phyloP scores from a whole-genome alignment of 2,113 vertebrate genomes.

The Solea senegalensis region DNA sequence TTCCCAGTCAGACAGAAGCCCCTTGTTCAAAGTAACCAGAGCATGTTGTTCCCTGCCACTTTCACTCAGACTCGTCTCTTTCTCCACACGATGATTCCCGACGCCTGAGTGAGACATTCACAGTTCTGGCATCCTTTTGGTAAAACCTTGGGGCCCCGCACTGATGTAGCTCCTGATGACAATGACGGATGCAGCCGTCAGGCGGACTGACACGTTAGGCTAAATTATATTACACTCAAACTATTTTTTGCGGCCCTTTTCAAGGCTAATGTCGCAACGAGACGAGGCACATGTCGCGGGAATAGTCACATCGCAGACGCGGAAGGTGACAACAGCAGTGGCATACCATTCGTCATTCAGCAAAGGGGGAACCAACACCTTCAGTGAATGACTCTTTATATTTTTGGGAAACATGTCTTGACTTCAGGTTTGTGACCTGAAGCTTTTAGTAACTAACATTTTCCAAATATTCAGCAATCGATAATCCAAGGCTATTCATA shows the following conservation, averaged over 20 bases:
- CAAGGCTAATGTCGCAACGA: constrained; percentile 75
- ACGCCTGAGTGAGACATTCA: constrained; percentile 74
- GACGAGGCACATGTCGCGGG: constrained; percentile 61
- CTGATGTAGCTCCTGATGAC: constrained; percentile 77
- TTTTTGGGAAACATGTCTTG: background rate
- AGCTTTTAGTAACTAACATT: constrained; percentile 2
- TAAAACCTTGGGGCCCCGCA: constrained; percentile 72
- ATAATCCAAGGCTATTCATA: background rate
- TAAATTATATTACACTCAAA: constrained; percentile 81
- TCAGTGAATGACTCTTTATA: constrained; percentile 14
- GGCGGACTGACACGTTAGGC: constrained; percentile 66
- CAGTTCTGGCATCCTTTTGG: constrained; percentile 66
- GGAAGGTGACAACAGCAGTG: constrained; percentile 24
- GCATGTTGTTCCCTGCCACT: constrained; percentile 69
- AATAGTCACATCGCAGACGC: constrained; percentile 34
- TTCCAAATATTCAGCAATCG: background rate
- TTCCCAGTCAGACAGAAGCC: constrained; percentile 28
- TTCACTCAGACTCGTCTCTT: constrained; percentile 56
- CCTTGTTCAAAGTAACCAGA: constrained; percentile 46
- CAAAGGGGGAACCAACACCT: constrained; percentile 6
- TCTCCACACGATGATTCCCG: constrained; percentile 51
- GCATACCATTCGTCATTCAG: background rate
- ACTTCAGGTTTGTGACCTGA: background rate
- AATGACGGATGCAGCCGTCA: constrained; percentile 82
- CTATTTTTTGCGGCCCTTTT: constrained; percentile 55